A percentile compares a stretch with the other conserved stretches of the same genome.
phyloP scores from a whole-genome alignment of 1,140 invertebrate genomes.

The Euwallacea similis region DNA sequence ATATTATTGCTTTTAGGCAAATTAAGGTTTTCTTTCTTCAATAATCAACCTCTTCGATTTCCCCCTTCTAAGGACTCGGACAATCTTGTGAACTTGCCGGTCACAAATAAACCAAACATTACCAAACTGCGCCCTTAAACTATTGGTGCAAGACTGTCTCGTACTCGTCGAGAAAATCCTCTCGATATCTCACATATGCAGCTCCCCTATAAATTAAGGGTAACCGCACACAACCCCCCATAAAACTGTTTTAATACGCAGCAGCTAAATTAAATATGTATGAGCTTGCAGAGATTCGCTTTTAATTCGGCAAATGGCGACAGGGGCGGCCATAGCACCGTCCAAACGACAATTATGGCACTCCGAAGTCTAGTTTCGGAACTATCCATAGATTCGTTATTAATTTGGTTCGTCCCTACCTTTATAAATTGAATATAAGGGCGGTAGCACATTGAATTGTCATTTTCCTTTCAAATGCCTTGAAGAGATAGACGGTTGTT shows the following conservation, averaged over 20 bases:
- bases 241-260: slow-evolving; percentile 26
- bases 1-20: too few relatives aligned
- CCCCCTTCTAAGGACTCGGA: too few relatives aligned
- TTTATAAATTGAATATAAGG: slow-evolving; percentile 13
- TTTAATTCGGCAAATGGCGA: slow-evolving; percentile 28
- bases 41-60: too few relatives aligned
- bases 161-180: too few relatives aligned
- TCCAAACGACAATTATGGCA: slow-evolving; percentile 22
- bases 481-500: background rate
- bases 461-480: background rate
- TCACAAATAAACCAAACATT: too few relatives aligned
- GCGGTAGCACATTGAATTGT: background rate
- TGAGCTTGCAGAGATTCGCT: slow-evolving; percentile 29
- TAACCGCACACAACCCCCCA: slow-evolving; percentile 8
- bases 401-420: slow-evolving; percentile 6
- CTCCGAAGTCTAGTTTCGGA: slow-evolving; percentile 22
- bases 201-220: background rate
- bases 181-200: too few relatives aligned
- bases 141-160: too few relatives aligned
- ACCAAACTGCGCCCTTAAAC: too few relatives aligned
- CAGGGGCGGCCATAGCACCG: slow-evolving; percentile 20
- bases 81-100: too few relatives aligned
- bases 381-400: slow-evolving; percentile 28
- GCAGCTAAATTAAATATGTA: slow-evolving; percentile 31
- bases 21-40: too few relatives aligned